These are phyloP conservation scores for Aurelia sp. DNA, from an alignment of 30 jellyfish, hydroid and myxozoan genomes.

Conservation along the genomic window DNA sequence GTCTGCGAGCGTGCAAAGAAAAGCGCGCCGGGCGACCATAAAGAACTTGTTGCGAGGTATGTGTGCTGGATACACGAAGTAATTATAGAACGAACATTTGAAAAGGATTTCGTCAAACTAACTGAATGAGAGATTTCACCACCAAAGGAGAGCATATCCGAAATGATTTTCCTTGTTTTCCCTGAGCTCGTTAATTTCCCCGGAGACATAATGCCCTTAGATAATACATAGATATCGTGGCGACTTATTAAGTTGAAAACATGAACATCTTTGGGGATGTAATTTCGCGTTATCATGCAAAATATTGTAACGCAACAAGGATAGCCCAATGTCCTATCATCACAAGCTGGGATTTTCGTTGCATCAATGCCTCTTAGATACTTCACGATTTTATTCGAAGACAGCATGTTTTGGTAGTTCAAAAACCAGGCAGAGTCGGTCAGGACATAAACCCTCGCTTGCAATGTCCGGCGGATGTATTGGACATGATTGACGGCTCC, in stretches of 20 bases:
- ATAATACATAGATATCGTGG: slow-evolving; percentile 70
- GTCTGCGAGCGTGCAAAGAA: slow-evolving; percentile 55
- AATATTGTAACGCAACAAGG: slow-evolving; percentile 90
- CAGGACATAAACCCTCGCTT: slow-evolving; percentile 36
- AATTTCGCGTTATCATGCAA: slow-evolving; percentile 67
- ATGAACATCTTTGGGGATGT: slow-evolving; percentile 52
- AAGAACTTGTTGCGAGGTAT: slow-evolving; percentile 79
- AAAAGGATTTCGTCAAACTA: slow-evolving; percentile 34
- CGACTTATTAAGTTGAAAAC: slow-evolving; percentile 67
- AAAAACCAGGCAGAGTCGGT: slow-evolving; percentile 93
- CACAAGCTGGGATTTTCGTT: slow-evolving; percentile 53
- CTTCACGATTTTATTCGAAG: neutral
- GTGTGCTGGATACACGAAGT: slow-evolving; percentile 91
- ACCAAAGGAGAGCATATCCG: slow-evolving; percentile 75
- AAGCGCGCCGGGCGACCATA: slow-evolving; percentile 83
- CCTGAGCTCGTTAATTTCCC: slow-evolving; percentile 20
- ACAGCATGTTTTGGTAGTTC: slow-evolving; percentile 58
- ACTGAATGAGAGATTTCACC: slow-evolving; percentile 74
- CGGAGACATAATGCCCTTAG: slow-evolving; percentile 40
- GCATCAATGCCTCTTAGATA: slow-evolving; percentile 5
- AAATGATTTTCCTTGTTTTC: slow-evolving; percentile 48
- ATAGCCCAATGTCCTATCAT: slow-evolving; percentile 55
- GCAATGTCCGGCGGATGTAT: slow-evolving; percentile 8
- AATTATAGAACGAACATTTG: slow-evolving; percentile 63
- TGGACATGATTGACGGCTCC: slow-evolving; percentile 80